Conservation (phyloP, 2,113 vertebrate species). For the Pavo muticus region DNA sequence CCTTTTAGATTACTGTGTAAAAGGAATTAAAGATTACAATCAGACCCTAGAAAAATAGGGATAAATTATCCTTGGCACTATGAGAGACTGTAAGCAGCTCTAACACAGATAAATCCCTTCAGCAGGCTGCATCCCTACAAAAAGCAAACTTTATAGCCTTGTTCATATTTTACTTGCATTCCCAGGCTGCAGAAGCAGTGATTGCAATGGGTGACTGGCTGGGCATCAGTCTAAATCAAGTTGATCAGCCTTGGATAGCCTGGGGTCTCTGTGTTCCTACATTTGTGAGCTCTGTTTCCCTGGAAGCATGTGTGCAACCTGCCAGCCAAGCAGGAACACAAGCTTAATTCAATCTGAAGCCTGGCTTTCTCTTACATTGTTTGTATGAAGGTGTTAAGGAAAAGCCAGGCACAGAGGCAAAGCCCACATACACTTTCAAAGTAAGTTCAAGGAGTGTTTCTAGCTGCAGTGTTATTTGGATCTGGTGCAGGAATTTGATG, state of each 20-base stretch:
- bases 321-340: neutral
- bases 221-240: neutral
- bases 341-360: neutral
- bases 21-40: neutral
- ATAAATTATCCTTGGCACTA: neutral
- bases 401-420: neutral
- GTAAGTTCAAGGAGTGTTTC: neutral
- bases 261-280: neutral
- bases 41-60: neutral
- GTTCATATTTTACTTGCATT: neutral
- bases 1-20: neutral
- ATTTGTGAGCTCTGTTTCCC: neutral
- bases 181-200: neutral
- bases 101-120: neutral
- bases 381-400: neutral
- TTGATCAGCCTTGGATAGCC: no score
- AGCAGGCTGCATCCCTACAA: neutral
- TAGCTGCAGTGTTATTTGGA: neutral
- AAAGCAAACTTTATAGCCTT: neutral
- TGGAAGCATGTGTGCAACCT: neutral
- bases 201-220: neutral
- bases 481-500: neutral
- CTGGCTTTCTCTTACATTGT: neutral
- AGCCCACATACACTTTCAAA: neutral
- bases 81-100: neutral